Evolutionary conservation across 2,113 vertebrate species (phyloP), one percentile per base, ranked within the genome.

Genomic region (Oxyura jamaicensis): DNA sequence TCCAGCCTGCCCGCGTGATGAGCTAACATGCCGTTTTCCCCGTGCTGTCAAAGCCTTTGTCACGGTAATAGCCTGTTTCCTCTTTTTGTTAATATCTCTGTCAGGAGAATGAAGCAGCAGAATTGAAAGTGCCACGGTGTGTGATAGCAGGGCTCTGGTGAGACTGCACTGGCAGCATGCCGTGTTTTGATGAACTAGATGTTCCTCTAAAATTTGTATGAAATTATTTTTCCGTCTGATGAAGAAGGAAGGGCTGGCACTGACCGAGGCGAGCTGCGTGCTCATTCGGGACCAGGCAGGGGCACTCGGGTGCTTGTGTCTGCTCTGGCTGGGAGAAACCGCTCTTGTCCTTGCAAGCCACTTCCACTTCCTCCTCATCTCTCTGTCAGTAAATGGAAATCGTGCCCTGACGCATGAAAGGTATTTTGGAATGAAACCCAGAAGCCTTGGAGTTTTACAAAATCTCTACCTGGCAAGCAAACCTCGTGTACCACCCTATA

Each of bases 51-150:
- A 93, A 96, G 92, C 53, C 85, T 96, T 93, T 96, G 92, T 96
- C 90, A 88, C 41, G 0, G 93, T 96, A 96, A 97, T 93, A 93
- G 90, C 65, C 88, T 23, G 35, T 96, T 97, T 96, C 95, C 93
- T 92, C 95, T 96, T 96, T 90, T 88, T 91, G 93, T 96, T 97
- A 97, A 93, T 96, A 88, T 96, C 80, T 93, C 90, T 93, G 93
- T 93, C 93, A 92, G 81, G 91, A 88, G 90, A 91, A 96, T 26
- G 92, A 96, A 95, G 95, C 66, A 74, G 83, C 78, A 90, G 93
- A 96, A 97, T 96, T 95, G 92, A 41, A 96, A 94, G 69, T 91
- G 92, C 88, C 88, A 44, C 6, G 42, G 65, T 88, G 86, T 94
- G 81, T 58, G 69, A 94, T 90, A 88, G 80, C 91, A 93, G 80